phyloP scores from a whole-genome alignment of 1,140 invertebrate species.

The Dufourea novaeangliae region DNA sequence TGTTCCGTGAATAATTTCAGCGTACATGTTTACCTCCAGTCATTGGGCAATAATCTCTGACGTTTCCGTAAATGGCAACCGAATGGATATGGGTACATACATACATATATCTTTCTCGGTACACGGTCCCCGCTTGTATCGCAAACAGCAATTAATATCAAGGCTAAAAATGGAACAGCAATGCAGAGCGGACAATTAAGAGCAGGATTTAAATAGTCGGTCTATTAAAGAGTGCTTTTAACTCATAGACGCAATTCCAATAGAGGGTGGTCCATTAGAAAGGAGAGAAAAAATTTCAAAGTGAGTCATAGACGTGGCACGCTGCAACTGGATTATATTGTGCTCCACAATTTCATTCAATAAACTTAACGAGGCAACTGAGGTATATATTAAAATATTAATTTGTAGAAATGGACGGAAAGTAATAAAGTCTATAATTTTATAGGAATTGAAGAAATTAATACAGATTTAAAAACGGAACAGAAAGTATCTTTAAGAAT shows the following conservation, averaged over 20 bases:
- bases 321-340: too few species aligned
- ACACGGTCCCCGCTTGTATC: neutral
- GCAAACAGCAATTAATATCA: slow-evolving; percentile 17
- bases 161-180: slow-evolving; percentile 9
- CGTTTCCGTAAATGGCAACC: slow-evolving; percentile 25
- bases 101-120: neutral
- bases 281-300: neutral
- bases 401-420: too few species aligned
- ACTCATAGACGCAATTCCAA: neutral
- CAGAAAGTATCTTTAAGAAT: too few species aligned
- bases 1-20: neutral
- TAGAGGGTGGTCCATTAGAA: neutral
- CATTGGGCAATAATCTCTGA: slow-evolving; percentile 7
- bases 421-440: too few species aligned
- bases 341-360: too few species aligned
- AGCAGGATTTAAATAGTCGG: neutral
- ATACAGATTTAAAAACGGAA: too few species aligned
- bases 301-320: too few species aligned
- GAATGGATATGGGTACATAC: slow-evolving; percentile 10
- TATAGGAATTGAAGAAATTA: too few species aligned
- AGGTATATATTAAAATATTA: too few species aligned
- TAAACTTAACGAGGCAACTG: too few species aligned
- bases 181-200: neutral
- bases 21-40: neutral
- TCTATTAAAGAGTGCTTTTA: neutral